Conservation (phyloP, 2,888 invertebrate genomes). For the Hipparchia semele region DNA sequence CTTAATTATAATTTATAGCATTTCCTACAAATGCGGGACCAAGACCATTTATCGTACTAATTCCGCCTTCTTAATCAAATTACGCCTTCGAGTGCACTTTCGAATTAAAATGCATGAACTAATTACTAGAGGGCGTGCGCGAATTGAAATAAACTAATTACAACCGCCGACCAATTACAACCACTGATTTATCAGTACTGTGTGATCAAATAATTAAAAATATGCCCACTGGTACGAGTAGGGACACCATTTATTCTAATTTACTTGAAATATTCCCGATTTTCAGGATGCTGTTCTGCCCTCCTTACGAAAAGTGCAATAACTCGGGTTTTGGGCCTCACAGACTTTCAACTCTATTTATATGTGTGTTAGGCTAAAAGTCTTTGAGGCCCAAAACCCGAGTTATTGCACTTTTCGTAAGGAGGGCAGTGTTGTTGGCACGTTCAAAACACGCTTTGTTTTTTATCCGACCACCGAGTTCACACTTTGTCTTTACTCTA, state of each 20-base stretch:
- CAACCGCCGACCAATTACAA: slow-evolving; percentile 63
- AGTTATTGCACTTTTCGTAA: no score
- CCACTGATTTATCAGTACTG: slow-evolving; percentile 72
- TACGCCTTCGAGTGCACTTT: slow-evolving; percentile 50
- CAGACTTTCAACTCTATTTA: no score
- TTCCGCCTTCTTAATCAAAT: slow-evolving; percentile 47
- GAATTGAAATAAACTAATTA: slow-evolving; percentile 72
- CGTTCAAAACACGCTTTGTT: no score
- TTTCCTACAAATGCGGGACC: not conserved
- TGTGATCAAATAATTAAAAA: slow-evolving; percentile 82
- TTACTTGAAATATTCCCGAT: not conserved
- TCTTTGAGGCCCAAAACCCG: no score
- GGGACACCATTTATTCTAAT: slow-evolving; percentile 3
- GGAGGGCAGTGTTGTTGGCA: no score
- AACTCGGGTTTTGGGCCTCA: no score
- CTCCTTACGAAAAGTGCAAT: no score
- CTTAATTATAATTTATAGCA: not conserved
- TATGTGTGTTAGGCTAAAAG: no score
- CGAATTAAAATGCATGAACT: slow-evolving; percentile 65
- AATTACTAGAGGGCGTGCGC: slow-evolving; percentile 63
- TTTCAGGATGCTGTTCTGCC: not conserved
- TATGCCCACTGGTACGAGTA: slow-evolving; percentile 61
- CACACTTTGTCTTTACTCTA: no score
- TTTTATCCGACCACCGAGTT: no score
- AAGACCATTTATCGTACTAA: slow-evolving; percentile 19